A percentile compares a stretch with the other conserved stretches of the same genome.
phyloP scores from a whole-genome alignment of 2,888 invertebrate species.

The Thymelicus lineola region DNA sequence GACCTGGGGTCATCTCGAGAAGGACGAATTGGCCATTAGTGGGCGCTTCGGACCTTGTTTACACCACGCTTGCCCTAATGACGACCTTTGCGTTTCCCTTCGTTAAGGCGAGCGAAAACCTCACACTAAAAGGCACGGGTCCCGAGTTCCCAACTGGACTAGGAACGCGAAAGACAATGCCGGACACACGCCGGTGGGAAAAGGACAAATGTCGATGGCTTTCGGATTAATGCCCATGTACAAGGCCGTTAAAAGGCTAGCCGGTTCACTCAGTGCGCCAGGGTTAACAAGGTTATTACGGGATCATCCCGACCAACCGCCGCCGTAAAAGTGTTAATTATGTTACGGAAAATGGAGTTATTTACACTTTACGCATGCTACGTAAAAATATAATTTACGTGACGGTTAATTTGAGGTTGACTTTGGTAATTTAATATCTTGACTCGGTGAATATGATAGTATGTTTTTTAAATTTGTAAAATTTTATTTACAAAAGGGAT shows the following conservation, averaged over 20 bases:
- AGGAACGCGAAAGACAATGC: conserved; percentile 73
- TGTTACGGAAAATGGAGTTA: conserved; percentile 75
- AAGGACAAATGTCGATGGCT: conserved; percentile 80
- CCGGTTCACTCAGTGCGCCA: conserved; percentile 76
- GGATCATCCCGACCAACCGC: conserved; percentile 82
- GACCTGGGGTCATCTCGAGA: conserved; percentile 81
- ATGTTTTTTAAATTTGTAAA: background rate
- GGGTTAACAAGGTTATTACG: conserved; percentile 85
- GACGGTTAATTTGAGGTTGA: conserved; percentile 26
- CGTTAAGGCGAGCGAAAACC: conserved; percentile 85
- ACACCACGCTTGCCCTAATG: conserved; percentile 86
- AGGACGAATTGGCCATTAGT: conserved; percentile 85
- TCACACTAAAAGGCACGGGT: conserved; percentile 83
- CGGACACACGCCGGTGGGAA: conserved; percentile 59
- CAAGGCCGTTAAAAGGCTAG: conserved; percentile 83
- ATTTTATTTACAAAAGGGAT: no score
- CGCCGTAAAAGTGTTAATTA: conserved; percentile 84
- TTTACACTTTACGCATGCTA: conserved; percentile 46
- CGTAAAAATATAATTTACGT: conserved; percentile 28
- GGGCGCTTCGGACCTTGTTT: conserved; percentile 84
- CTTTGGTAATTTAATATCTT: background rate
- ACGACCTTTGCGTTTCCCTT: conserved; percentile 86
- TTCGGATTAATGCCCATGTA: conserved; percentile 84
- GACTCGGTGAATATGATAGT: background rate
- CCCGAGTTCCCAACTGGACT: conserved; percentile 78